Evolutionary conservation across 2,797 vertebrate genomes (phyloP).

Genomic region (Ctenopoma multispine): DNA sequence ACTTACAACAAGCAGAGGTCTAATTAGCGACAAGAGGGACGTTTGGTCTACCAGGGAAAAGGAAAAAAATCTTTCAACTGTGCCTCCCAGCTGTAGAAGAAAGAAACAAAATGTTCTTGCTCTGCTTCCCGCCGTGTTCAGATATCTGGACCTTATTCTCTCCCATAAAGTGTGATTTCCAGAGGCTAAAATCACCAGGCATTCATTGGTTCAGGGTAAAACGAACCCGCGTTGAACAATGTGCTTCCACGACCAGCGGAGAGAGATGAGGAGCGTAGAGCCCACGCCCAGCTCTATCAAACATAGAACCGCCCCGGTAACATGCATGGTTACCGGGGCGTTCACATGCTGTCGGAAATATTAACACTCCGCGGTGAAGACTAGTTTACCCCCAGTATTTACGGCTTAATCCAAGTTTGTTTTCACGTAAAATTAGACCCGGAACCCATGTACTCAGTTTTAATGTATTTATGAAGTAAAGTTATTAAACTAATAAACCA

Average conservation of each 20-base stretch:
- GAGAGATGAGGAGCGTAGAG: constrained; percentile 74
- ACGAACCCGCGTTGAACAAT: constrained; percentile 82
- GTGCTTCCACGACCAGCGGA: constrained; percentile 74
- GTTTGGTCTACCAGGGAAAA: constrained; percentile 63
- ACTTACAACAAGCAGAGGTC: constrained; percentile 81
- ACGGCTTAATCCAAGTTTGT: background rate
- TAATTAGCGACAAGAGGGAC: constrained; percentile 68
- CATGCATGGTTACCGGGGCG: constrained; percentile 58
- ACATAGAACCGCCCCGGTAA: constrained; percentile 78
- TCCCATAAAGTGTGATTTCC: constrained; percentile 46
- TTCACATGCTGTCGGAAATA: constrained; percentile 35
- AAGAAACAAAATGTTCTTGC: constrained; percentile 49
- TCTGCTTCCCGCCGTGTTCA: constrained; percentile 44
- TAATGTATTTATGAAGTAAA: background rate
- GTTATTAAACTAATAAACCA: background rate
- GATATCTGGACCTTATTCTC: constrained; percentile 33
- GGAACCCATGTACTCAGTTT: background rate
- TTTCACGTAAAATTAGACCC: background rate
- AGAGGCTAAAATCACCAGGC: constrained; percentile 44
- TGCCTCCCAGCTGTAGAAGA: constrained; percentile 39
- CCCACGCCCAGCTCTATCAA: constrained; percentile 84
- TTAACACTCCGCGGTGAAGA: fast-evolving
- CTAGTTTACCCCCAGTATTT: background rate
- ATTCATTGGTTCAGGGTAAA: constrained; percentile 64
- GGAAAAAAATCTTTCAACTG: constrained; percentile 70